Percentiles rank a stretch among this genome's conserved stretches.
phyloP scores from a whole-genome alignment of 2,113 vertebrate species.

The Antechinus flavipes region DNA sequence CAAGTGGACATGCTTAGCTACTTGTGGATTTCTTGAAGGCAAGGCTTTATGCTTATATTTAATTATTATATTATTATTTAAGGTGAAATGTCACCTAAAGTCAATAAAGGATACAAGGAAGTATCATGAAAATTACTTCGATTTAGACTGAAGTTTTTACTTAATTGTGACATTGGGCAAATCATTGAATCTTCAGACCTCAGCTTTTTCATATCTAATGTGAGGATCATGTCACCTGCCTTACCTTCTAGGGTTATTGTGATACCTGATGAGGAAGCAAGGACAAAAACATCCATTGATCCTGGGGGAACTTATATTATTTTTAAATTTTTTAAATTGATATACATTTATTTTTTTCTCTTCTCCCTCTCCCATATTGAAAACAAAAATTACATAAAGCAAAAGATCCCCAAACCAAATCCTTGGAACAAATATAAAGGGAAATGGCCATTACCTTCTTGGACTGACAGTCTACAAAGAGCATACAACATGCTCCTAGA shows the following conservation, averaged over 20 bases:
- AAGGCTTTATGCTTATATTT: not conserved
- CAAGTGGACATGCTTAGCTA: not conserved
- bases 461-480: not conserved
- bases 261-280: too few species aligned
- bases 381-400: not conserved
- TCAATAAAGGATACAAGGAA: not conserved
- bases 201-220: not conserved
- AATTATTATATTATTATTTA: not conserved
- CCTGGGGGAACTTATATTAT: not conserved
- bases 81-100: not conserved
- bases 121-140: not conserved
- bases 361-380: not conserved
- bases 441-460: not conserved
- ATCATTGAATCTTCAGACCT: not conserved
- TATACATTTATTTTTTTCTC: not conserved
- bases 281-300: not conserved
- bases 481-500: not conserved
- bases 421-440: not conserved
- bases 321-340: not conserved
- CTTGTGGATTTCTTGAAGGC: not conserved
- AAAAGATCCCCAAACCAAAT: not conserved
- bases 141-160: not conserved
- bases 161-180: not conserved
- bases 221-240: too few species aligned
- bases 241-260: too few species aligned